Evolutionary conservation across 2,113 vertebrate species (phyloP).

Genomic region (Chloroceryle aenea): DNA sequence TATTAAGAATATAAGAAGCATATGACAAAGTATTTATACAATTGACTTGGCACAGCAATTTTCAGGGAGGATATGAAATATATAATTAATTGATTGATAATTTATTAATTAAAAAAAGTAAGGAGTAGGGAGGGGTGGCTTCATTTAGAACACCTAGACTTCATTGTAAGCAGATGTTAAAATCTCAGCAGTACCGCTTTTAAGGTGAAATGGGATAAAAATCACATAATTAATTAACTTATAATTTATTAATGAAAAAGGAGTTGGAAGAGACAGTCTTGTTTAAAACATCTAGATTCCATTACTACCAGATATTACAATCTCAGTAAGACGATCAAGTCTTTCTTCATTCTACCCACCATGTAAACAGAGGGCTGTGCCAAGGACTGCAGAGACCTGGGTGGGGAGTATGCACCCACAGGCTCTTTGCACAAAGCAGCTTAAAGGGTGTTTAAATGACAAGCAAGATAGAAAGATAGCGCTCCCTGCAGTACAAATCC

Average conservation of each 20-base stretch:
- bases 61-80: neutral
- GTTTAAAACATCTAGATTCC: neutral
- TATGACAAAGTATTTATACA: neutral
- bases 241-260: slow-evolving; percentile 28
- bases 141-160: slow-evolving; percentile 5
- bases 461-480: neutral
- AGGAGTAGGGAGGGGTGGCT: neutral
- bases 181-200: slow-evolving; percentile 32
- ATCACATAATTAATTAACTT: slow-evolving; percentile 15
- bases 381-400: neutral
- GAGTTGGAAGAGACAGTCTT: neutral
- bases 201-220: slow-evolving; percentile 45
- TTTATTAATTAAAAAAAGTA: neutral
- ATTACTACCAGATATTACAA: neutral
- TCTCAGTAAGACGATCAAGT: neutral
- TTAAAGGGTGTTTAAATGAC: neutral
- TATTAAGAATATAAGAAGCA: neutral
- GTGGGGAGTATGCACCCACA: rapidly evolving
- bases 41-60: neutral
- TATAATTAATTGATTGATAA: neutral
- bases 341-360: neutral
- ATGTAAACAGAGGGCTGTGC: neutral
- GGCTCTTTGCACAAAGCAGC: neutral
- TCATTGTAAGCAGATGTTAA: neutral
- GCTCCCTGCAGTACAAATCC: rapidly evolving